Evolutionary conservation across 1,140 invertebrate species (phyloP).

Genomic region (Trachelipus rathkii): DNA sequence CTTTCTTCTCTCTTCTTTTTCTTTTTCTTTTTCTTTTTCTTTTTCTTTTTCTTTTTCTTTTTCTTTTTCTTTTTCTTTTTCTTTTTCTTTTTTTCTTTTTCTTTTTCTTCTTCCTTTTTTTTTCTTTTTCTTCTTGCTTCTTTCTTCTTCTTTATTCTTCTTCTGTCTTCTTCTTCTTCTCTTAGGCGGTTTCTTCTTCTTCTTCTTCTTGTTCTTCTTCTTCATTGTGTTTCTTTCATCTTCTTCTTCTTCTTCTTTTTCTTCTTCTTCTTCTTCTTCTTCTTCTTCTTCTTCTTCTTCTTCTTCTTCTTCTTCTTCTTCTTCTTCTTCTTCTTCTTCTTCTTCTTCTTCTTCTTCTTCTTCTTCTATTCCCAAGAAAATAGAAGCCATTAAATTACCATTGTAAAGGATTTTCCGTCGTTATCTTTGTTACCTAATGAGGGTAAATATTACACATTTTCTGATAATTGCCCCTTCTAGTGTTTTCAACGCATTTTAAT

Average conservation of each 20-base stretch:
- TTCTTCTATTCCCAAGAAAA: neutral
- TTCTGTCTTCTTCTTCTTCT: no score
- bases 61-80: neutral
- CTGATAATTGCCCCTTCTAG: neutral
- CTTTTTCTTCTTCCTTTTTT: no score
- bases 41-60: slow-evolving; percentile 1
- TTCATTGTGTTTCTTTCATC: no score
- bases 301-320: slow-evolving; percentile 10
- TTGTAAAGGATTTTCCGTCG: neutral
- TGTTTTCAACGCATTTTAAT: neutral
- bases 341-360: neutral
- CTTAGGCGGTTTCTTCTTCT: no score
- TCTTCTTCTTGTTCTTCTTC: no score
- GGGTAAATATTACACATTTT: neutral
- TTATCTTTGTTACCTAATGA: neutral
- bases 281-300: slow-evolving; percentile 9
- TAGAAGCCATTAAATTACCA: neutral
- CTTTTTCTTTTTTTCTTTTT: neutral
- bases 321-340: slow-evolving; percentile 2
- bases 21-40: slow-evolving; percentile 4
- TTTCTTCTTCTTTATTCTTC: no score
- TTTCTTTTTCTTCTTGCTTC: no score
- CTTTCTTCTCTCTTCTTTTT: slow-evolving; percentile 10
- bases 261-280: slow-evolving; percentile 9
- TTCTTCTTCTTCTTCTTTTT: slow-evolving; percentile 9